Percentiles rank a stretch among this genome's conserved stretches.
Conservation (phyloP, 1,140 invertebrate species). For the Hylaeus anthracinus region DNA sequence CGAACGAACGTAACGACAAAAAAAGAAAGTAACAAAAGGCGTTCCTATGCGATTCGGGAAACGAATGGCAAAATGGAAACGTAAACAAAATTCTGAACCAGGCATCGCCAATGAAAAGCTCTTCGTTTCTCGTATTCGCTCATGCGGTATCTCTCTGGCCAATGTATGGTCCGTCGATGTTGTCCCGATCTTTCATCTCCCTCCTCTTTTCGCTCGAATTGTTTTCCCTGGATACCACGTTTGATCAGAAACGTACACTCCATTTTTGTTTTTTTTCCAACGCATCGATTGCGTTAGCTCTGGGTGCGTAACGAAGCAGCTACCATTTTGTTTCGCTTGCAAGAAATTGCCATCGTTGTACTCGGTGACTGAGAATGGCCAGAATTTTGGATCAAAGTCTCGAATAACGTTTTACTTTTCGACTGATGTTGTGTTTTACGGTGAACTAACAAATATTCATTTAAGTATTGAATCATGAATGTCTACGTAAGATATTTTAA, state of each 20-base stretch:
- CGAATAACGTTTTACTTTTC: no score
- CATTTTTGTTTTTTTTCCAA: not conserved
- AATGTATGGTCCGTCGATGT: no score
- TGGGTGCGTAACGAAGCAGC: conserved; percentile 67
- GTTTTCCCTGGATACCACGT: not conserved
- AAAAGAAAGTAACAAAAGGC: not conserved
- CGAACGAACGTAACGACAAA: not conserved
- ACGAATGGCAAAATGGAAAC: conserved; percentile 9
- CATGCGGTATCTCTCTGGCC: not conserved
- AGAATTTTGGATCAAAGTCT: no score
- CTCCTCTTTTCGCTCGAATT: no score
- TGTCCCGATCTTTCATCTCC: not conserved
- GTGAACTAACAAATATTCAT: no score
- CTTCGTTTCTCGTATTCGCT: not conserved
- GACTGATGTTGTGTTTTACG: no score
- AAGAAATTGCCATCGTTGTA: conserved; percentile 14
- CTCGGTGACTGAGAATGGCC: no score
- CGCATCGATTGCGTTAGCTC: conserved; percentile 22
- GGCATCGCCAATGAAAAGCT: conserved; percentile 21
- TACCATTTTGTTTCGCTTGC: conserved; percentile 73
- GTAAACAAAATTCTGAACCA: conserved; percentile 1
- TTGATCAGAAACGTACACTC: conserved; percentile 5
- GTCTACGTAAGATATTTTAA: no score
- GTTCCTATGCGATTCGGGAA: not conserved
- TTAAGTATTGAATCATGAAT: no score